phyloP scores from a whole-genome alignment of 2,888 invertebrate genomes.

The Meliscaeva auricollis region DNA sequence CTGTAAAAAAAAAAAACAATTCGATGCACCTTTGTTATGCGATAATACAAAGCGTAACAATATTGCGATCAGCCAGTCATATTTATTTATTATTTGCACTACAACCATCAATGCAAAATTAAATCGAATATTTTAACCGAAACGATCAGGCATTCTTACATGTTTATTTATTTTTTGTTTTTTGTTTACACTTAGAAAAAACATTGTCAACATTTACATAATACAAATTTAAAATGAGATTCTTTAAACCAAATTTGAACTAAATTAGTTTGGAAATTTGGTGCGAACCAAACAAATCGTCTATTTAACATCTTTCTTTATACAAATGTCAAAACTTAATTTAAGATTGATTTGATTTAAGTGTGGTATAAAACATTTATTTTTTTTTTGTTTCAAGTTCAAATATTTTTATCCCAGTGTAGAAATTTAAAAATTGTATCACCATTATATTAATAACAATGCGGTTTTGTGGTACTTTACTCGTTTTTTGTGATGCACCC shows the following conservation, averaged over 20 bases:
- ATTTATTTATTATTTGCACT: conserved; percentile 24
- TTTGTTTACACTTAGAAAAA: conserved; percentile 12
- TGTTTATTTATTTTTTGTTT: background rate
- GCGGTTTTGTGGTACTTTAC: conserved; percentile 36
- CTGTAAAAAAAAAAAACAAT: conserved; percentile 34
- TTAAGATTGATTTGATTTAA: too few species aligned
- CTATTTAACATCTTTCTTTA: too few species aligned
- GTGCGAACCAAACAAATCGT: too few species aligned
- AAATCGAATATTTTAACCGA: conserved; percentile 45
- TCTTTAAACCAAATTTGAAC: too few species aligned
- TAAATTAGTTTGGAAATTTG: background rate
- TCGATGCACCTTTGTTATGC: conserved; percentile 64
- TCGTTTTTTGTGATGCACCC: conserved; percentile 35
- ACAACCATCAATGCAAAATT: conserved; percentile 28
- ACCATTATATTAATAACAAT: conserved; percentile 36
- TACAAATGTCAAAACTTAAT: background rate
- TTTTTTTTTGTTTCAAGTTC: too few species aligned
- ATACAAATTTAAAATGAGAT: too few species aligned
- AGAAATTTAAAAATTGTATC: conserved; percentile 5
- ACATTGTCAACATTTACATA: too few species aligned
- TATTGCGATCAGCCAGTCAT: conserved; percentile 28
- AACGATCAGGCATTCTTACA: conserved; percentile 5
- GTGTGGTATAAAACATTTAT: too few species aligned
- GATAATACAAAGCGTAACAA: conserved; percentile 39
- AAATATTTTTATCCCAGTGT: background rate